phyloP scores from a whole-genome alignment of 2,113 vertebrate genomes.

The Pogona vitticeps region DNA sequence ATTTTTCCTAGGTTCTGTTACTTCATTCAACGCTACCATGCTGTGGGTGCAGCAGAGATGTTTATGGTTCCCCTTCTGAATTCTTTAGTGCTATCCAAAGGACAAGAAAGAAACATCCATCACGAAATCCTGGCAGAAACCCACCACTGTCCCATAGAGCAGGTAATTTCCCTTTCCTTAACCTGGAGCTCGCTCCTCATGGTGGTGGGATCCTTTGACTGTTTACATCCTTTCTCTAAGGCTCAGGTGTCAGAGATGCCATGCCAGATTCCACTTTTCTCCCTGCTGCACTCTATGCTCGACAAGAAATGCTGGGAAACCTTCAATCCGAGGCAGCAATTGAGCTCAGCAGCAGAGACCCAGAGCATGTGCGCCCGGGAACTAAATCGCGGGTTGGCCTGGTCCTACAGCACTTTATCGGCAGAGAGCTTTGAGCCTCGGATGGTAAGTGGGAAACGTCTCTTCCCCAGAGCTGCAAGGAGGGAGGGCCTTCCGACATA shows the following conservation, averaged over 20 bases:
- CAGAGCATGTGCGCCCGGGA: conserved; percentile 68
- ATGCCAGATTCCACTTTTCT: conserved; percentile 68
- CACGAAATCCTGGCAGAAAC: conserved; percentile 81
- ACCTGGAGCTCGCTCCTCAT: not conserved
- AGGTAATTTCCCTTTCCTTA: conserved; percentile 65
- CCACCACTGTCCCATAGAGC: conserved; percentile 81
- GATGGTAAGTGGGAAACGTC: conserved; percentile 32
- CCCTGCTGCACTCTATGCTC: conserved; percentile 41
- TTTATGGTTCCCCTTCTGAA: conserved; percentile 67
- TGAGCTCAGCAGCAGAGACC: conserved; percentile 64
- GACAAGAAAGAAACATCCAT: conserved; percentile 79
- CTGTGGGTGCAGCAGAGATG: conserved; percentile 71
- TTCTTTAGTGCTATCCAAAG: conserved; percentile 3
- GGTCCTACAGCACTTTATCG: conserved; percentile 70
- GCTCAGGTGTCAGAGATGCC: conserved; percentile 63
- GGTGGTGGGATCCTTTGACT: not conserved
- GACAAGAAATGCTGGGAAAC: conserved; percentile 68
- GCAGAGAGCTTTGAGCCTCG: conserved; percentile 60
- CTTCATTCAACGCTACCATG: conserved; percentile 15
- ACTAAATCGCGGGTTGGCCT: conserved; percentile 78
- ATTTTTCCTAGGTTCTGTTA: conserved; percentile 41
- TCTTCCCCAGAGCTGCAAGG: not conserved
- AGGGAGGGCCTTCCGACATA: not conserved
- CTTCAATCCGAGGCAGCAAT: conserved; percentile 73
- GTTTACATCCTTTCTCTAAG: conserved; percentile 61